phyloP scores from a whole-genome alignment of 2,797 vertebrate species.

The Pantherophis alleghaniensis region DNA sequence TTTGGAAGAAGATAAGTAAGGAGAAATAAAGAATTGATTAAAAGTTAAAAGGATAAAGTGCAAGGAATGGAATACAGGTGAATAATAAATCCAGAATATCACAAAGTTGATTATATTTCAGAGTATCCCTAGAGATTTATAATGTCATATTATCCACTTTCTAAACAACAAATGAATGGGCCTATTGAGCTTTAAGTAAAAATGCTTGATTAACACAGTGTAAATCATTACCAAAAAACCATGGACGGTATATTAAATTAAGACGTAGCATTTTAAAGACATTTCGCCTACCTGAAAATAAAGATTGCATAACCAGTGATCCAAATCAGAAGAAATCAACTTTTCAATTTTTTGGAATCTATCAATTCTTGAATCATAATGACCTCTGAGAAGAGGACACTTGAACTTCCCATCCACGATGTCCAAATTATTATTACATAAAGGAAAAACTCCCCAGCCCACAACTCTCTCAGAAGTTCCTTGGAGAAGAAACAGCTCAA shows the following conservation, averaged over 20 bases:
- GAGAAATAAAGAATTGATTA: neutral
- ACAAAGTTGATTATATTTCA: neutral
- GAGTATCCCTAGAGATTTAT: neutral
- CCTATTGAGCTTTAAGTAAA: neutral
- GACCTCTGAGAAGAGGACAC: constrained; percentile 83
- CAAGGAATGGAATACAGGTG: neutral
- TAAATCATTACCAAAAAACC: neutral
- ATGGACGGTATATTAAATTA: neutral
- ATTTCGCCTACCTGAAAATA: constrained; percentile 87
- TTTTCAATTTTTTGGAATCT: constrained; percentile 85
- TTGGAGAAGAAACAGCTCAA: constrained; percentile 78
- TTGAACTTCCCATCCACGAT: constrained; percentile 87
- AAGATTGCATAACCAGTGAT: constrained; percentile 93
- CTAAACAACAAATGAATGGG: neutral
- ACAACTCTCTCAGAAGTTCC: constrained; percentile 72
- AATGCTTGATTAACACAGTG: neutral
- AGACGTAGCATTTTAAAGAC: neutral
- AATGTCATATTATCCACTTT: neutral
- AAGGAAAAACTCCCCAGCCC: constrained; percentile 88
- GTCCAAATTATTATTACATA: constrained; percentile 75
- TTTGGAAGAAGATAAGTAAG: neutral
- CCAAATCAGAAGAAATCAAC: constrained; percentile 84
- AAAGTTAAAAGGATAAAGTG: neutral
- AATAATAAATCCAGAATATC: neutral
- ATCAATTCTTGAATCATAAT: constrained; percentile 73